Base-by-base conservation (phyloP, 2,888 invertebrate genomes). In the Sphaeridia pumilis region DNA sequence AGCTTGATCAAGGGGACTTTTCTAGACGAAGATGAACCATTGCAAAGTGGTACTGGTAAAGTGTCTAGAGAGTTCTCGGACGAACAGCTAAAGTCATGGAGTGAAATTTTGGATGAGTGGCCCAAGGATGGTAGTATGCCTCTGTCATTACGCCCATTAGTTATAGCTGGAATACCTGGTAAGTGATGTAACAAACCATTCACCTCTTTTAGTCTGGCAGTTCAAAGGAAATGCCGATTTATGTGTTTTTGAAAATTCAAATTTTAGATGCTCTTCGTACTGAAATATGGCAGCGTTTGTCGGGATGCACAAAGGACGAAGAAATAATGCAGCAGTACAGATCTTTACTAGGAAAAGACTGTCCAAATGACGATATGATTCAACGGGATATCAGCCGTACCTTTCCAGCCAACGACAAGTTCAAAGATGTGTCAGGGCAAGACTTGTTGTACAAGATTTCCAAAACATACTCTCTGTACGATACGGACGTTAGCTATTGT, bases 401-500 rank as follows among this genome's bases (percentile, higher is more conserved):
- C 28, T 98, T 97, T 75, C 97, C 98, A 10, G 98, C 95, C 28
- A 95, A 99, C 72, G 93, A 95, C 69, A 92, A 85, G 74, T 98
- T 98, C 75, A 88, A 88, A 71, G 92, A 94, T 72, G 84, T 82
- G 25, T 93, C 94, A 42, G 97, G 98, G 0, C 98, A 98, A 73
- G 95, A 97, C 73, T 85, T 92, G 14, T 75, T 99, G 49, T 89
- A 90, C 69, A 85, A 90, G 68, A 86, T 98, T 68, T 93, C 92
- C 69, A 88, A 93, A 70, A 97, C 95, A 0, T 98, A 98, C 73
- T 93, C 97, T 2, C 87, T 95, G 7, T 87, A 93, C 71, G 98
- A 98, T 70, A 83, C 84, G 55, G 98, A 98, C 74, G 90, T 99
- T 58, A 94, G 94, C 52, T 99, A 99, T 74, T 98, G 97, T 70